phyloP scores from a whole-genome alignment of 2,797 vertebrate genomes.

The Apodemus agrarius region DNA sequence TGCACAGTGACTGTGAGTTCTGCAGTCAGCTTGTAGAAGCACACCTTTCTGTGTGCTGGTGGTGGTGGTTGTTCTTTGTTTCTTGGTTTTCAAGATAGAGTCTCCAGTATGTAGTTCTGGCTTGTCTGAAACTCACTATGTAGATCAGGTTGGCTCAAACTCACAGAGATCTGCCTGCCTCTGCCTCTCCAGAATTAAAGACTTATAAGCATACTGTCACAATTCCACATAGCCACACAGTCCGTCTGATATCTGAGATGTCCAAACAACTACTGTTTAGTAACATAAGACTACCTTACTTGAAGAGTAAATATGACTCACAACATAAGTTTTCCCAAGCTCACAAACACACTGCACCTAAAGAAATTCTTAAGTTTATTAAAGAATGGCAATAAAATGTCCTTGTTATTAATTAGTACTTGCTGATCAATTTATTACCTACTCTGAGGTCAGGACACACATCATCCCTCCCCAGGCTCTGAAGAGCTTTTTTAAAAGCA shows the following conservation, averaged over 20 bases:
- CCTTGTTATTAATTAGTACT: neutral
- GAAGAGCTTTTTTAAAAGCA: neutral
- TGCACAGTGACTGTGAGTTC: neutral
- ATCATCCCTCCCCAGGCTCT: neutral
- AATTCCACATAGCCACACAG: neutral
- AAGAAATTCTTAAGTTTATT: constrained; percentile 27
- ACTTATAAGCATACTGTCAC: neutral
- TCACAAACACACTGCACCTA: neutral
- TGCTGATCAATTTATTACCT: constrained; percentile 1
- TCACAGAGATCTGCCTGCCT: neutral
- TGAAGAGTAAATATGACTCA: constrained; percentile 38
- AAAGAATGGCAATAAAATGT: constrained; percentile 27
- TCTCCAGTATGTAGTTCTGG: neutral
- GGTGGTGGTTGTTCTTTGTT: neutral
- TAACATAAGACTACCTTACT: neutral
- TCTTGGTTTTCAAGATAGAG: neutral
- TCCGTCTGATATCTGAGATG: neutral
- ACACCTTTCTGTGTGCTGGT: neutral
- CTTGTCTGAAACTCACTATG: neutral
- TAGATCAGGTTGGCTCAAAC: neutral
- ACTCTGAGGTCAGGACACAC: neutral
- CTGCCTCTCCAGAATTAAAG: neutral
- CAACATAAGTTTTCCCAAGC: neutral
- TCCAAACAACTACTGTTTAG: neutral
- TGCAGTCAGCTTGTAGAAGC: neutral